Evolutionary conservation across 2,113 vertebrate species (phyloP).

Genomic region (Indri indri): DNA sequence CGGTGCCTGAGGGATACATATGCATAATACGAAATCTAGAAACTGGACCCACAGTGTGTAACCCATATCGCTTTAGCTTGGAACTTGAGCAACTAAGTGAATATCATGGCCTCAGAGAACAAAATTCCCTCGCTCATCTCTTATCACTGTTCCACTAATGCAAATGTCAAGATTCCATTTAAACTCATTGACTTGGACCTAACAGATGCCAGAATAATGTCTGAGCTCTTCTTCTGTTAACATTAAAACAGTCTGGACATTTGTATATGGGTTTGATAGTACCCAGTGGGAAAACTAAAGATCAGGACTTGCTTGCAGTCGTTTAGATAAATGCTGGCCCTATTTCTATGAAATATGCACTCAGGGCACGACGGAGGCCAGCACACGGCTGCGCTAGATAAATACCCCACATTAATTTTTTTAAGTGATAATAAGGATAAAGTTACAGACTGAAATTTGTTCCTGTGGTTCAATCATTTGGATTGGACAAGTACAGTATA

Average conservation of each 20-base stretch:
- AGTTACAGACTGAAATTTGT: conserved; percentile 35
- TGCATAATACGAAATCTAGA: neutral
- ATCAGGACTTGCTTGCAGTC: conserved; percentile 18
- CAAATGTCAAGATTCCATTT: conserved; percentile 18
- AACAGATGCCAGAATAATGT: neutral
- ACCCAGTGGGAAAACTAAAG: neutral
- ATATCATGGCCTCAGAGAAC: neutral
- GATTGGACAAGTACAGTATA: conserved; percentile 50
- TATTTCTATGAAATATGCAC: conserved; percentile 19
- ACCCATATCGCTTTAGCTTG: neutral
- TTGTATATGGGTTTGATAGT: neutral
- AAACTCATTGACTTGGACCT: neutral
- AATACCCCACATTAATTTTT: conserved; percentile 23
- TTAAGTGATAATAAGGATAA: conserved; percentile 43
- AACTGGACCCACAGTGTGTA: neutral
- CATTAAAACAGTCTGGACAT: neutral
- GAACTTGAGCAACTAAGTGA: neutral
- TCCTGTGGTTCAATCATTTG: conserved; percentile 18
- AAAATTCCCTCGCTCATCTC: neutral
- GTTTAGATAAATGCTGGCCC: neutral
- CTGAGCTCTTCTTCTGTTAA: neutral
- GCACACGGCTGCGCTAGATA: neutral
- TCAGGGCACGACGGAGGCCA: neutral
- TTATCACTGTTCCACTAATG: neutral
- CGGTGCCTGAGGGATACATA: neutral